Conservation (phyloP, 2,113 vertebrate species). For the Chitala chitala region DNA sequence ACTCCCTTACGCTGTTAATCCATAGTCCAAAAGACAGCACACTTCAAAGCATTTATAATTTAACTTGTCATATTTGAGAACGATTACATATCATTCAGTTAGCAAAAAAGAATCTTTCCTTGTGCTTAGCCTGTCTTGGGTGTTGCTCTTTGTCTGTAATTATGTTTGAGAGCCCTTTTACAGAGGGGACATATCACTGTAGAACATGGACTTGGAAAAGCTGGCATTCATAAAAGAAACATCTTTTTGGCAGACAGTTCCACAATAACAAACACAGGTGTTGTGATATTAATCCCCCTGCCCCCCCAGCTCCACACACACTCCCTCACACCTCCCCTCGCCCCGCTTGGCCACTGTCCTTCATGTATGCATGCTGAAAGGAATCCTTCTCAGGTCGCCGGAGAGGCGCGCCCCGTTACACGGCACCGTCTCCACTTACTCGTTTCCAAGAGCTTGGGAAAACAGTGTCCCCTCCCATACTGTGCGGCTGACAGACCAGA, state of each 20-base stretch:
- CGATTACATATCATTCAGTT: too few species aligned
- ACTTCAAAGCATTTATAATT: too few species aligned
- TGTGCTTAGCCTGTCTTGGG: background rate
- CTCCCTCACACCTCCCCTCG: background rate
- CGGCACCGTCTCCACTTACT: constrained; percentile 29
- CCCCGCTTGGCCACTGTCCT: constrained; percentile 21
- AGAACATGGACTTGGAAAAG: background rate
- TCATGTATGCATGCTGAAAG: constrained; percentile 32
- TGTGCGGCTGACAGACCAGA: constrained; percentile 34
- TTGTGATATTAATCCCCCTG: constrained; percentile 26
- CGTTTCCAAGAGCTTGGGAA: constrained; percentile 30
- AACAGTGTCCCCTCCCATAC: constrained; percentile 34
- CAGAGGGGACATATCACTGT: background rate
- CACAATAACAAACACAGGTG: constrained; percentile 26
- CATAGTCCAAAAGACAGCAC: too few species aligned
- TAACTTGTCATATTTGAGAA: too few species aligned
- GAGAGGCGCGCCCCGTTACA: constrained; percentile 30
- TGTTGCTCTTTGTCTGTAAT: background rate
- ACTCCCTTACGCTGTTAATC: too few species aligned
- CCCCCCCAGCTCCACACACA: constrained; percentile 1
- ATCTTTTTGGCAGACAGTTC: constrained; percentile 14
- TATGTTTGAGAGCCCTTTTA: background rate
- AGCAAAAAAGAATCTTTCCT: too few species aligned
- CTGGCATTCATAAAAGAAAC: constrained; percentile 3
- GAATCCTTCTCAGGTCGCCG: constrained; percentile 32